Conservation (phyloP, 2,113 vertebrate species). For the Gasterosteus nipponicus region DNA sequence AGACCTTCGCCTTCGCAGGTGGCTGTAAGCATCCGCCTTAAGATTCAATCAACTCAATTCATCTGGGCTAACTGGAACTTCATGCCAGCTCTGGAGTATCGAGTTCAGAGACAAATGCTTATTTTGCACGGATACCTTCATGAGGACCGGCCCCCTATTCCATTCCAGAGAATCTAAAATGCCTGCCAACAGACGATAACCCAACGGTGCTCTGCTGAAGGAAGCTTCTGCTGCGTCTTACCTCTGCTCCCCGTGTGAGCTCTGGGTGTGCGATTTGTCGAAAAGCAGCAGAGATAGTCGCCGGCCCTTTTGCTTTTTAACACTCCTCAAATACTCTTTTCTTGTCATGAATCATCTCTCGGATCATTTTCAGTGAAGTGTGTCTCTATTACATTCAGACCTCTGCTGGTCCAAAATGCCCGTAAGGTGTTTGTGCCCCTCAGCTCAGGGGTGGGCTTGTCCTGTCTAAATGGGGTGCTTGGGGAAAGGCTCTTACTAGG, state of each 20-base stretch:
- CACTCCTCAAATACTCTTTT: constrained; percentile 49
- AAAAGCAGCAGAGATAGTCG: constrained; percentile 68
- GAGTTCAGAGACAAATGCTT: constrained; percentile 1
- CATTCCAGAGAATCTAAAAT: constrained; percentile 45
- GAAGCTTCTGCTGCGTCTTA: constrained; percentile 70
- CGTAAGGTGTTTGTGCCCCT: constrained; percentile 39
- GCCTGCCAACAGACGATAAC: constrained; percentile 52
- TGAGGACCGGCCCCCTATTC: constrained; percentile 11
- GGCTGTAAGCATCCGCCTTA: constrained; percentile 15
- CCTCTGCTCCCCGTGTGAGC: constrained; percentile 64
- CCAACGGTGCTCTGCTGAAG: constrained; percentile 71
- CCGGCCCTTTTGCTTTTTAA: constrained; percentile 59
- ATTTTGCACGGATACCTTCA: constrained; percentile 2
- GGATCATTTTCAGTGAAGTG: constrained; percentile 59
- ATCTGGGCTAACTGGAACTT: constrained; percentile 5
- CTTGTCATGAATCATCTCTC: constrained; percentile 54
- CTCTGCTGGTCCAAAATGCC: constrained; percentile 39
- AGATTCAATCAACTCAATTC: constrained; percentile 14
- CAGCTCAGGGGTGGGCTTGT: constrained; percentile 35
- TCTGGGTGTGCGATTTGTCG: constrained; percentile 54
- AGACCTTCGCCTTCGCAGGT: constrained; percentile 7
- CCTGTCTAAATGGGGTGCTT: constrained; percentile 56
- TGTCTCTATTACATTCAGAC: constrained; percentile 51
- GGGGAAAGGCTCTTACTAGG: constrained; percentile 20
- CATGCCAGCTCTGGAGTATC: not conserved